phyloP scores from a whole-genome alignment of 2,888 invertebrate species.

The Zeuzera pyrina region DNA sequence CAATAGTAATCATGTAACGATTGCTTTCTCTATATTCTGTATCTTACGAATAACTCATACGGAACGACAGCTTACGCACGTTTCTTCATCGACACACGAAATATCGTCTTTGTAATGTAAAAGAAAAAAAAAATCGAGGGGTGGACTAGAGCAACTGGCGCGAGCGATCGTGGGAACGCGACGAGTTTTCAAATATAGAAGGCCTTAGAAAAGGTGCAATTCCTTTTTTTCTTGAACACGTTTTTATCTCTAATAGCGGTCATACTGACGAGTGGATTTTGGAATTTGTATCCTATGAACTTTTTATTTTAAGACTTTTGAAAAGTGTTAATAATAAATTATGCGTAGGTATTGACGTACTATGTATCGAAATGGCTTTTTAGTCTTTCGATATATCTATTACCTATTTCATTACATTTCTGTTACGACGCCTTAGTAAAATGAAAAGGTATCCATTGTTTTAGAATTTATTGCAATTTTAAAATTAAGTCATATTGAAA shows the following conservation, averaged over 20 bases:
- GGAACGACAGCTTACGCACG: no score
- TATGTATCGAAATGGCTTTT: no score
- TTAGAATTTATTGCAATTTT: no score
- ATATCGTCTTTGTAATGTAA: conserved; percentile 26
- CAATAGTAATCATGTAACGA: no score
- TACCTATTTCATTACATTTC: no score
- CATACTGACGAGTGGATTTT: conserved; percentile 39
- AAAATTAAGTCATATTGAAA: no score
- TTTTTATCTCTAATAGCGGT: conserved; percentile 57
- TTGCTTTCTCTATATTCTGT: no score
- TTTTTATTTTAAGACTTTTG: conserved; percentile 16
- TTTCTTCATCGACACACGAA: conserved; percentile 45
- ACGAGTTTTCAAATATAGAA: conserved; percentile 66
- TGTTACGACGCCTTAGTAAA: no score
- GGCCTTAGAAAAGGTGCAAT: conserved; percentile 71
- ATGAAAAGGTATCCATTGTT: no score
- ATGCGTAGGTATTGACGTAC: no score
- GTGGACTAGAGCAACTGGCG: conserved; percentile 67
- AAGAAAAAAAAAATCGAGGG: conserved; percentile 47
- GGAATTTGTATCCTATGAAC: conserved; percentile 45
- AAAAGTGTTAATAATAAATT: conserved; percentile 1
- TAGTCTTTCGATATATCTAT: no score
- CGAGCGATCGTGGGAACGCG: conserved; percentile 70
- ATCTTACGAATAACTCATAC: no score
- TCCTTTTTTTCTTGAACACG: conserved; percentile 45